Evolutionary conservation across 2,797 vertebrate species (phyloP).

Genomic region (Silurus lanzhouensis): DNA sequence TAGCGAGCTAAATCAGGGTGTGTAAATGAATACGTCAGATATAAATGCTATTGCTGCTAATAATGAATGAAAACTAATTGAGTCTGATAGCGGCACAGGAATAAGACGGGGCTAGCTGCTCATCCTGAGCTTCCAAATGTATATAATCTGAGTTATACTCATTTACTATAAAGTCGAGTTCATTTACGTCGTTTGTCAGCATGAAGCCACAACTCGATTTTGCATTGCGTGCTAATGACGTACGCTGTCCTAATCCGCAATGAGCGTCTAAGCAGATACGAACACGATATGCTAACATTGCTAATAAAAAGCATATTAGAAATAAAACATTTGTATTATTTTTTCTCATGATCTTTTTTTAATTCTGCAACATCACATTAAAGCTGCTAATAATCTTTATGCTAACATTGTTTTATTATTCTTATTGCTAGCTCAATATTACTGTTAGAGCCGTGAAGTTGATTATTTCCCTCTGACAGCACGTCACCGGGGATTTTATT

Average conservation of each 20-base stretch:
- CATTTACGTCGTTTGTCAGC: not conserved
- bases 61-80: not conserved
- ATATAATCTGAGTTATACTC: not conserved
- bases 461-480: not conserved
- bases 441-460: not conserved
- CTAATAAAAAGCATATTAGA: not conserved
- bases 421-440: not conserved
- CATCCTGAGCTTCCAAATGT: not conserved
- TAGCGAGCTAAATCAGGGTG: slow-evolving; percentile 6
- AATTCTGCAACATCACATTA: too few relatives aligned
- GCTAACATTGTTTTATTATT: not conserved
- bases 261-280: not conserved
- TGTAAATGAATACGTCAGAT: not conserved
- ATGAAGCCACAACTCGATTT: not conserved
- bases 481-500: not conserved
- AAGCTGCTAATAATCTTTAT: not conserved
- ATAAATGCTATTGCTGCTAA: slow-evolving; percentile 9
- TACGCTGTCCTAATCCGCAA: not conserved
- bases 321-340: not conserved
- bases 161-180: not conserved
- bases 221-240: not conserved
- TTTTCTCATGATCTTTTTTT: not conserved
- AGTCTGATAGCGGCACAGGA: not conserved
- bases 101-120: not conserved
- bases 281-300: not conserved